phyloP scores from a whole-genome alignment of 2,797 vertebrate genomes.

The Poeciliopsis gracilis region DNA sequence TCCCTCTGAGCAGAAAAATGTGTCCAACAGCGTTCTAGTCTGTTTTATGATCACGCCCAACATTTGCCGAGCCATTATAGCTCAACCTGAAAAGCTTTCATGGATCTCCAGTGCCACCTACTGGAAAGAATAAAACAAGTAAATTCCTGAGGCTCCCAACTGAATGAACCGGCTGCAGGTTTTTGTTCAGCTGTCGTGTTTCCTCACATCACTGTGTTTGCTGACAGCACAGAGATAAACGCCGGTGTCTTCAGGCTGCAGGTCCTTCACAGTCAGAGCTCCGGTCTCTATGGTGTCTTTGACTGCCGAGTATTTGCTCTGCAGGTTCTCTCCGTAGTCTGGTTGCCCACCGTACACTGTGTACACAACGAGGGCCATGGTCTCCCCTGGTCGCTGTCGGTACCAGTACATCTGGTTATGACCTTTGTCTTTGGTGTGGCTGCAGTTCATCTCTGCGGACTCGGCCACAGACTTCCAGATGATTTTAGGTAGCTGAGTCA shows the following conservation, averaged over 20 bases:
- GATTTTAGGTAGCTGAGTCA: conserved; percentile 30
- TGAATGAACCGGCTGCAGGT: neutral
- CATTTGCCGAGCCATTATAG: neutral
- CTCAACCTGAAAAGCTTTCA: neutral
- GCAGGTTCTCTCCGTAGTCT: accelerated
- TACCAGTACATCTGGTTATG: conserved; percentile 48
- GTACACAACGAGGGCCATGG: conserved; percentile 37
- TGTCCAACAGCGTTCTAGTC: neutral
- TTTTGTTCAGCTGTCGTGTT: conserved; percentile 23
- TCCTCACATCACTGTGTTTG: conserved; percentile 27
- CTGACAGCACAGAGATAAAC: conserved; percentile 6
- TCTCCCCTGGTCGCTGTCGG: conserved; percentile 39
- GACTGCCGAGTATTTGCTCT: conserved; percentile 34
- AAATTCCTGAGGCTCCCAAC: neutral
- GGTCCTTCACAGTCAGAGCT: conserved; percentile 18
- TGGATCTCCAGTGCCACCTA: conserved; percentile 10
- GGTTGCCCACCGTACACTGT: neutral
- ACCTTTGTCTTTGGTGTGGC: conserved; percentile 5
- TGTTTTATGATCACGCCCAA: neutral
- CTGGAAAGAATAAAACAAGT: neutral
- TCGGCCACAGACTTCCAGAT: conserved; percentile 8
- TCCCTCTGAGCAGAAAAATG: neutral
- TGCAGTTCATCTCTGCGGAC: conserved; percentile 35
- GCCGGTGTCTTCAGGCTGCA: conserved; percentile 1
- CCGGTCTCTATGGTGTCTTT: conserved; percentile 4